phyloP scores from a whole-genome alignment of 92 coral and sea anemone species.

The Muricea muricata region DNA sequence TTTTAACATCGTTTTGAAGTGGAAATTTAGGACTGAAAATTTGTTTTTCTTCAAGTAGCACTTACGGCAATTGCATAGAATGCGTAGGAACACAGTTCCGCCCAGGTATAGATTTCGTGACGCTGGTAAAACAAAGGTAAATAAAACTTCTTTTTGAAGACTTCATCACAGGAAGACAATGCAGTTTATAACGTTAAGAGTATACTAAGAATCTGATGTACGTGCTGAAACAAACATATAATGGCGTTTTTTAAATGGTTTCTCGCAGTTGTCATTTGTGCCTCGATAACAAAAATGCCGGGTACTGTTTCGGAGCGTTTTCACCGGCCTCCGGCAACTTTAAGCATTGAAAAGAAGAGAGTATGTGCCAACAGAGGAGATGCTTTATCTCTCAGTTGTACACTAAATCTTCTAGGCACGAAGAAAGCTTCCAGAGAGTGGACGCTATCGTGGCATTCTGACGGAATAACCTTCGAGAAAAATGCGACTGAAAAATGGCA shows the following conservation, averaged over 20 bases:
- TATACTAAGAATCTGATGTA: background rate
- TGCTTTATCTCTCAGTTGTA: background rate
- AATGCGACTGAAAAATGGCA: background rate
- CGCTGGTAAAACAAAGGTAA: background rate
- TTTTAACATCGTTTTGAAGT: too few species aligned
- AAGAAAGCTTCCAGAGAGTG: background rate
- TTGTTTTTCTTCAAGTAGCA: background rate
- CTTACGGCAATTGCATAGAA: background rate
- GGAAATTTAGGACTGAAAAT: too few species aligned
- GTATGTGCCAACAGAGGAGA: slow-evolving; percentile 8
- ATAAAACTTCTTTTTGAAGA: background rate
- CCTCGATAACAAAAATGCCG: background rate
- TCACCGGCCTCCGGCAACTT: background rate
- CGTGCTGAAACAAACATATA: background rate
- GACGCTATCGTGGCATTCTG: slow-evolving; percentile 19
- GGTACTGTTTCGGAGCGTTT: background rate
- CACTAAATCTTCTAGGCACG: background rate
- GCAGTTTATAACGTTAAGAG: too few species aligned
- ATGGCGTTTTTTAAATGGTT: background rate
- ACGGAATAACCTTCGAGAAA: background rate
- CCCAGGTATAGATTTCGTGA: background rate
- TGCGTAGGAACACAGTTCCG: slow-evolving; percentile 3
- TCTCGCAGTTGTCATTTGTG: background rate
- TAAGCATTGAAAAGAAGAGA: background rate
- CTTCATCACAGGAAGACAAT: background rate